Percentiles rank a stretch among this genome's conserved stretches.
Conservation (phyloP, 2,888 invertebrate genomes). For the Tachina fera region DNA sequence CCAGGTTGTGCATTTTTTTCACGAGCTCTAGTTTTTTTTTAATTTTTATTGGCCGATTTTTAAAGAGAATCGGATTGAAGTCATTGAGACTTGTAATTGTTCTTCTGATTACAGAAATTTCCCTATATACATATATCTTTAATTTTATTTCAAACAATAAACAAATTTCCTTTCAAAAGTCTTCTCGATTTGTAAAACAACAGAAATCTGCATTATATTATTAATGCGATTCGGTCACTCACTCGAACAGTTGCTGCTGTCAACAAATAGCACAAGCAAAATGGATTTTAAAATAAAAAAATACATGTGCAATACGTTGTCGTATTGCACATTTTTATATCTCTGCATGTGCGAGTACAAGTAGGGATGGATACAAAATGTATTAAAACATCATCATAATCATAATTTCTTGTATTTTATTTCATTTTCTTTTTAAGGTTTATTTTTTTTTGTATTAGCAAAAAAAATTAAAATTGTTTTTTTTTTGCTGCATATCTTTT, state of each 20-base stretch:
- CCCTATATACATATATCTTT: too few species aligned
- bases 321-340: background rate
- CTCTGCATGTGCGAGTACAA: background rate
- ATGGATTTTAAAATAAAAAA: slow-evolving; percentile 27
- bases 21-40: too few species aligned
- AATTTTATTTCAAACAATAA: too few species aligned
- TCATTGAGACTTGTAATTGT: too few species aligned
- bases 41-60: too few species aligned
- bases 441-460: slow-evolving; percentile 5
- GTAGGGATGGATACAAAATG: background rate
- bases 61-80: too few species aligned
- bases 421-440: slow-evolving; percentile 72
- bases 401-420: slow-evolving; percentile 81
- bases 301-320: background rate
- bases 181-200: slow-evolving; percentile 11
- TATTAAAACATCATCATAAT: slow-evolving; percentile 75
- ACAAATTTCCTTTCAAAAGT: too few species aligned
- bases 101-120: too few species aligned
- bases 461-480: slow-evolving; percentile 57
- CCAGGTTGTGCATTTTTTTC: too few species aligned
- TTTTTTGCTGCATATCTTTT: background rate
- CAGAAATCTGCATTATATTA: slow-evolving; percentile 39
- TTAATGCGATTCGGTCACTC: slow-evolving; percentile 26
- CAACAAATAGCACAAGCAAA: slow-evolving; percentile 21
- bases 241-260: slow-evolving; percentile 5